Evolutionary conservation across 1,140 invertebrate species (phyloP), one percentile per base, ranked within the genome.

Genomic region (Sitophilus oryzae): DNA sequence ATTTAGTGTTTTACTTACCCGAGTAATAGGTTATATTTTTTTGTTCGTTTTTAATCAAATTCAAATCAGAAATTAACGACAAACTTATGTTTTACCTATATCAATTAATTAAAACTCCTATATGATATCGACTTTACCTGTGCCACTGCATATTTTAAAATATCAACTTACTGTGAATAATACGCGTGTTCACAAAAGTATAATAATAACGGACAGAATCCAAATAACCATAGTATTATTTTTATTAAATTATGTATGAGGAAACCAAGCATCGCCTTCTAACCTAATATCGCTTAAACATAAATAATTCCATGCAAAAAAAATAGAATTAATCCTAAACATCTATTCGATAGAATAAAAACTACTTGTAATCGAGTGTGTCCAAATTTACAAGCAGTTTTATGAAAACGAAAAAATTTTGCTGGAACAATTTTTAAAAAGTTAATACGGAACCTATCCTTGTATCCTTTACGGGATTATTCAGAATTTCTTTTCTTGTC

Each of bases 211-310:
- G 3, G 38, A 38, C 4, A 19, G 19, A 49, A 37, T 37, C 8
- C 16, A 19, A 21, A 1, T 21, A 49, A 20, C 11, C 4, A 10
- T 15, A 37, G 11, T 8, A 5, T 37, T 11, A 1, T 18, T 40
- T 16, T 18, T 40, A n/a, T 14, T 8, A 14, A 47, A 47, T 2
- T 34, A 34, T 47, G n/a, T n/a, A n/a, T n/a, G n/a, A n/a, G n/a
- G 4, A 37, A 42, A 18, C 10, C 50, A 52, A 52, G 30, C 41
- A 52, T 35, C 20, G 50, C 44, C 15, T 43, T 44, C 41, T 36
- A 52, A 52, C 41, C 36, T n/a, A 4, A n/a, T n/a, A n/a, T n/a
- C n/a, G n/a, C n/a, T n/a, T n/a, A n/a, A 30, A 30, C 25, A 30
- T 6, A 30, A 30, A 30, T 30, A 6, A 11, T 30, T 30, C n/a